Conservation (phyloP, 2,888 invertebrate genomes). For the Nomada ruficornis region DNA sequence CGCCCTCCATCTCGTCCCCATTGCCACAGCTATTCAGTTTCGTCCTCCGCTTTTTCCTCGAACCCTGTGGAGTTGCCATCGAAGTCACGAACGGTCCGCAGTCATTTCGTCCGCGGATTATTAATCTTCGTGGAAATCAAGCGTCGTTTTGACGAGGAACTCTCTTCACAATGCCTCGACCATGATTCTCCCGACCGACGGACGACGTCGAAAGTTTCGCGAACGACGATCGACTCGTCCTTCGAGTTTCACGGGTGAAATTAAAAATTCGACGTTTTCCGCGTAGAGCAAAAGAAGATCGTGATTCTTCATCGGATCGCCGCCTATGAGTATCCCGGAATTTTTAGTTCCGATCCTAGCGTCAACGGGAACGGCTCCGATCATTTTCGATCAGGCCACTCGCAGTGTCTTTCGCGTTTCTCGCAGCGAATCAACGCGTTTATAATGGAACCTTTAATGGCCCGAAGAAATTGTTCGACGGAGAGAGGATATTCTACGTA, state of each 20-base stretch:
- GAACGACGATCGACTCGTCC: constrained; percentile 34
- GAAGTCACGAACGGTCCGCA: constrained; percentile 21
- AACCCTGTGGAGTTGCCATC: not conserved
- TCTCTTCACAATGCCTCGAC: constrained; percentile 29
- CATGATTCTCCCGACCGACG: constrained; percentile 18
- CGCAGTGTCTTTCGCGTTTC: not conserved
- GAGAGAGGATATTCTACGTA: not conserved
- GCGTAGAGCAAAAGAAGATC: not conserved
- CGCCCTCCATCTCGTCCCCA: not conserved
- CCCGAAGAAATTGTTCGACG: not conserved
- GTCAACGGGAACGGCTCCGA: not conserved
- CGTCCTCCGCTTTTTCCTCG: not conserved
- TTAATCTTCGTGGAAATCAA: constrained; percentile 71
- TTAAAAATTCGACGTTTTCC: constrained; percentile 51
- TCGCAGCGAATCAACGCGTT: not conserved
- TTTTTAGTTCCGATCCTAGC: not conserved
- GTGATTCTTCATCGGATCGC: not conserved
- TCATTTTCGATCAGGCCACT: not conserved
- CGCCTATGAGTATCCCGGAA: not conserved
- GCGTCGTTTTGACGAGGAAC: constrained; percentile 64
- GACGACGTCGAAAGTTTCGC: constrained; percentile 38
- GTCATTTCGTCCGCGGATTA: constrained; percentile 66
- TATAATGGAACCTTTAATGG: constrained; percentile 19
- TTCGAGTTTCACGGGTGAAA: constrained; percentile 26
- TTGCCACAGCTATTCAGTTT: not conserved